These are phyloP conservation scores for Drosophila diplacantha DNA, from an alignment of 2,888 invertebrate species.

Conservation along the genomic window DNA sequence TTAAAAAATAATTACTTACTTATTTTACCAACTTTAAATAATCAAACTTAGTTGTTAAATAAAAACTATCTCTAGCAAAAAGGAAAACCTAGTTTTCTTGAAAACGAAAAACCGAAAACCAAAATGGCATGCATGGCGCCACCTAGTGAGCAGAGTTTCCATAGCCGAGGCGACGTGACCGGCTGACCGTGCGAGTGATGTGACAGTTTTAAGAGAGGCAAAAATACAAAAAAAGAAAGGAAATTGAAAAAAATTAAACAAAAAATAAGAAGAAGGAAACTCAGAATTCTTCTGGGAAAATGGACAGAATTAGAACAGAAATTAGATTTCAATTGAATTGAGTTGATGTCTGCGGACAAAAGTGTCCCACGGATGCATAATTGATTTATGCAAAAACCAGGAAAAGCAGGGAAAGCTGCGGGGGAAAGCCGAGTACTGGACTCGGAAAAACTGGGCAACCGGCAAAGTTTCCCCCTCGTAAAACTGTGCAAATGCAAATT, in stretches of 20 bases:
- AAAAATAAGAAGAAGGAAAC: neutral
- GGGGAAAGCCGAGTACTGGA: slow-evolving; percentile 22
- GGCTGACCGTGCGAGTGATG: neutral
- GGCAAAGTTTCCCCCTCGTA: slow-evolving; percentile 13
- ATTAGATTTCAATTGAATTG: slow-evolving; percentile 45
- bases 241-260: neutral
- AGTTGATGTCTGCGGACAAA: slow-evolving; percentile 18
- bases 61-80: neutral
- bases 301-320: slow-evolving; percentile 40
- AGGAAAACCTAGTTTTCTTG: neutral
- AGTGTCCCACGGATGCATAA: slow-evolving; percentile 59
- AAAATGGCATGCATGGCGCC: slow-evolving; percentile 23
- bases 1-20: too few relatives aligned
- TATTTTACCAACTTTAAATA: too few relatives aligned
- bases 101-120: neutral
- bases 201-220: slow-evolving; percentile 12
- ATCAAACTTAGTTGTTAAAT: neutral
- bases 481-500: slow-evolving; percentile 28
- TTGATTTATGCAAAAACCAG: slow-evolving; percentile 59
- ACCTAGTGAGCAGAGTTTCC: slow-evolving; percentile 30
- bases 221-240: slow-evolving; percentile 1
- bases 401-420: slow-evolving; percentile 14
- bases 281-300: slow-evolving; percentile 28
- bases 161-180: slow-evolving; percentile 8
- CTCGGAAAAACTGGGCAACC: slow-evolving; percentile 16